Conservation (phyloP, 2,888 invertebrate genomes). For the Dryadula phaetusa region DNA sequence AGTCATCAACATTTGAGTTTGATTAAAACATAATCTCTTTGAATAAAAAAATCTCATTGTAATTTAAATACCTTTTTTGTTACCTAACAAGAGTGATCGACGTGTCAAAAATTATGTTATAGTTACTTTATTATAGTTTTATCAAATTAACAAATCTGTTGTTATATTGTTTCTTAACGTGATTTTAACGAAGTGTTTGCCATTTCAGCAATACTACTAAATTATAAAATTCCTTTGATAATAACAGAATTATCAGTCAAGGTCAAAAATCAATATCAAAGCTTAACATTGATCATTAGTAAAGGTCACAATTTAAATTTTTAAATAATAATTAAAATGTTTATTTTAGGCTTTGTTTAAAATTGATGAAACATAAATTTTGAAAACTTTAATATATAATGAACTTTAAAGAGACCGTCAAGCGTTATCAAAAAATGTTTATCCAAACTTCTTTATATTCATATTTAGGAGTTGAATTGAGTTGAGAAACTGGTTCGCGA, state of each 20-base stretch:
- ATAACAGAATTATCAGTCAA: not conserved
- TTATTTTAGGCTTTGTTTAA: constrained; percentile 12
- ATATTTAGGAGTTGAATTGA: constrained; percentile 40
- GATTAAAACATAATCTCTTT: constrained; percentile 9
- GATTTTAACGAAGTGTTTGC: too few relatives aligned
- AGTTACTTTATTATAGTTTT: too few relatives aligned
- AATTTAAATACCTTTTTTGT: not conserved
- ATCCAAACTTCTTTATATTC: constrained; percentile 22
- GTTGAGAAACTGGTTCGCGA: constrained; percentile 42
- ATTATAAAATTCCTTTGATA: not conserved
- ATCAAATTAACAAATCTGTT: too few relatives aligned
- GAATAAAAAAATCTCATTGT: not conserved
- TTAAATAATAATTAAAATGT: constrained; percentile 11
- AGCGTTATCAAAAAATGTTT: constrained; percentile 6
- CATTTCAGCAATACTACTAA: not conserved
- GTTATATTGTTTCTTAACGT: too few relatives aligned
- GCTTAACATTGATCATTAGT: not conserved
- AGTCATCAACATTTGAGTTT: constrained; percentile 35
- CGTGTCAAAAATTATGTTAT: too few relatives aligned
- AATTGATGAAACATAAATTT: constrained; percentile 1
- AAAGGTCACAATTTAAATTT: constrained; percentile 16
- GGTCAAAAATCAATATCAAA: constrained; percentile 3
- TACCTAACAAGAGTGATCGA: not conserved
- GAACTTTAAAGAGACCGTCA: not conserved
- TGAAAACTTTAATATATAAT: constrained; percentile 2